A percentile compares a stretch with the other conserved stretches of the same genome.
Evolutionary conservation across 2,113 vertebrate species (phyloP).

Genomic region (Excalfactoria chinensis): DNA sequence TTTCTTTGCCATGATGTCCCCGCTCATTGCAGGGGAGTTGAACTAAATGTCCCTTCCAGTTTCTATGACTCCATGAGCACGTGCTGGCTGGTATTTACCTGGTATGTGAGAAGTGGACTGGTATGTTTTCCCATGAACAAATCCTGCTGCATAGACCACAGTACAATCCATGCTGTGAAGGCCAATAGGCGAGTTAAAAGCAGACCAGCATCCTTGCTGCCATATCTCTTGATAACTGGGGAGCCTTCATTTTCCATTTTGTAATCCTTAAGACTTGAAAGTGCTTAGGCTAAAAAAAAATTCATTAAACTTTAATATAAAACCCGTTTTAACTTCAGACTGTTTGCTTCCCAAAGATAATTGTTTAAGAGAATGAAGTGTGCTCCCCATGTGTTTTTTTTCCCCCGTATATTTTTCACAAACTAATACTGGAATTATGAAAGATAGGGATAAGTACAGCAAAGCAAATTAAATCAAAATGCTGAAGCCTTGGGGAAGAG

Average conservation of each 20-base stretch:
- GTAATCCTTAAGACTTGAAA: not conserved
- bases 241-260: not conserved
- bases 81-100: too few relatives aligned
- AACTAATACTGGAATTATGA: slow-evolving; percentile 15
- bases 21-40: too few relatives aligned
- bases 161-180: accelerated
- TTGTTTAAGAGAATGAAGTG: slow-evolving; percentile 33
- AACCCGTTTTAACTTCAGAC: not conserved
- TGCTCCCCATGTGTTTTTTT: not conserved
- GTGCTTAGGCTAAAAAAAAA: slow-evolving; percentile 30
- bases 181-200: not conserved
- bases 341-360: slow-evolving; percentile 13
- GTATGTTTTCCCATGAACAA: not conserved
- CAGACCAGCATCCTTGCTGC: not conserved
- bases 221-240: not conserved
- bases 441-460: not conserved
- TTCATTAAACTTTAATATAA: slow-evolving; percentile 35
- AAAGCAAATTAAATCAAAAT: slow-evolving; percentile 63
- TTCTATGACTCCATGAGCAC: too few relatives aligned
- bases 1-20: too few relatives aligned
- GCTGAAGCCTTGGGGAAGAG: slow-evolving; percentile 26
- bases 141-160: accelerated
- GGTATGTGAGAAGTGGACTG: too few relatives aligned
- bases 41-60: too few relatives aligned
- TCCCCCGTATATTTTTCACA: not conserved